Percentiles rank a stretch among this genome's conserved stretches.
Evolutionary conservation across 2,113 vertebrate species (phyloP).

Genomic region (Forbesichthys papilliferus): DNA sequence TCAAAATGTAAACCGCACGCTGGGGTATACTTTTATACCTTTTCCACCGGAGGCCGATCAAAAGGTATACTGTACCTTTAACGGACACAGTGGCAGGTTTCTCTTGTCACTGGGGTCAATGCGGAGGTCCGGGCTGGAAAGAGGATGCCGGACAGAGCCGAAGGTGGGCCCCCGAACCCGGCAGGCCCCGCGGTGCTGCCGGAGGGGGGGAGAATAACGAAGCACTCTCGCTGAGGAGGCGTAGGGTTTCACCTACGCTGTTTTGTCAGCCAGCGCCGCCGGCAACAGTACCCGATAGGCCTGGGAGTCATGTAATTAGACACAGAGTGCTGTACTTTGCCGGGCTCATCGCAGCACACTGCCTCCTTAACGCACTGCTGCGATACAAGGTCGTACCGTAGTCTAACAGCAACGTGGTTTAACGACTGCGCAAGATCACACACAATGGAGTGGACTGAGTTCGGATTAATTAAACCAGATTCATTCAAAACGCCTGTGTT

Average conservation of each 20-base stretch:
- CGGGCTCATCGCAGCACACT: slow-evolving; percentile 10
- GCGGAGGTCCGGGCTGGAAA: background rate
- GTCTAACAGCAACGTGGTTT: no score
- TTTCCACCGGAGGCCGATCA: no score
- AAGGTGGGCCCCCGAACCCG: no score
- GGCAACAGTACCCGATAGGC: slow-evolving; percentile 20
- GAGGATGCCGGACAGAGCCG: slow-evolving; percentile 6
- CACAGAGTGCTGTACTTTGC: background rate
- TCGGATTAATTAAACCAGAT: no score
- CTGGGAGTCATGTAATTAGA: background rate
- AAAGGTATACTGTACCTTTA: background rate
- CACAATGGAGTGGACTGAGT: no score
- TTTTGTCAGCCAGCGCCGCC: slow-evolving; percentile 35
- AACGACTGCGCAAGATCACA: no score
- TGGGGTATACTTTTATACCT: no score
- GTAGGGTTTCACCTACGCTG: background rate
- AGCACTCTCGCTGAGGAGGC: slow-evolving; percentile 18
- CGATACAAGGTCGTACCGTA: no score
- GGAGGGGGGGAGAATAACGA: slow-evolving; percentile 2
- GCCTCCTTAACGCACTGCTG: background rate
- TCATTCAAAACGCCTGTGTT: no score
- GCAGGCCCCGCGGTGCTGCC: background rate
- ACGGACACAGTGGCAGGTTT: background rate
- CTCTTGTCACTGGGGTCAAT: background rate
- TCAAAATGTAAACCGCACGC: no score